These are phyloP conservation scores for Nephrotoma guestfalica DNA, from an alignment of 2,888 invertebrate genomes.

Conservation along the genomic window DNA sequence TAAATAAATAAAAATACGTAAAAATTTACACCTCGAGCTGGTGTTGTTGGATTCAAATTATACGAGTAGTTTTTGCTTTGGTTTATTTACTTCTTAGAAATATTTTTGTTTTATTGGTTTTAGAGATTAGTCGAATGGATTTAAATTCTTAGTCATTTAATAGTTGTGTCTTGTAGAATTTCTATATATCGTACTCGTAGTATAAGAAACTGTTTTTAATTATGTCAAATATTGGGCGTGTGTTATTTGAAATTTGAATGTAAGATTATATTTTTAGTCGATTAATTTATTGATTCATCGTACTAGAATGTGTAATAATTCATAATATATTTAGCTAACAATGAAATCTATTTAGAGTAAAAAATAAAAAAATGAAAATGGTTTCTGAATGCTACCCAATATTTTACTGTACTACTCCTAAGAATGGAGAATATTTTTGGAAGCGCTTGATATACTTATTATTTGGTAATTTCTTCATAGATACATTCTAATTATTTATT, in stretches of 20 bases:
- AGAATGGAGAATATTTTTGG: too few relatives aligned
- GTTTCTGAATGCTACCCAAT: too few relatives aligned
- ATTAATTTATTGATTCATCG: not conserved
- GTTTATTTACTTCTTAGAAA: not conserved
- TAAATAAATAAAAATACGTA: not conserved
- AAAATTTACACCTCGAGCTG: not conserved
- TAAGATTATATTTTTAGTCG: not conserved
- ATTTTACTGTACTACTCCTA: too few relatives aligned
- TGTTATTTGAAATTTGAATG: not conserved
- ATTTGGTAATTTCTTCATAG: too few relatives aligned
- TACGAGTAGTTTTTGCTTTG: not conserved
- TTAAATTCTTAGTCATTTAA: not conserved
- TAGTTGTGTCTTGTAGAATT: not conserved
- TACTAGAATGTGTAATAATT: not conserved
- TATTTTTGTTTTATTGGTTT: not conserved
- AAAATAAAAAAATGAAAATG: too few relatives aligned
- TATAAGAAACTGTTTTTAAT: not conserved
- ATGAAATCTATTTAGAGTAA: too few relatives aligned
- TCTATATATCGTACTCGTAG: not conserved
- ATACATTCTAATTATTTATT: too few relatives aligned
- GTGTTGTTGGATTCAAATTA: not conserved
- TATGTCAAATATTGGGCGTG: not conserved
- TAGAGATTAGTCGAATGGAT: not conserved
- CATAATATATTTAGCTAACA: too few relatives aligned
- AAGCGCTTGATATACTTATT: too few relatives aligned